A percentile compares a stretch with the other conserved stretches of the same genome.
phyloP scores from a whole-genome alignment of 2,888 invertebrate genomes.

The Ennomos fuscantarius region DNA sequence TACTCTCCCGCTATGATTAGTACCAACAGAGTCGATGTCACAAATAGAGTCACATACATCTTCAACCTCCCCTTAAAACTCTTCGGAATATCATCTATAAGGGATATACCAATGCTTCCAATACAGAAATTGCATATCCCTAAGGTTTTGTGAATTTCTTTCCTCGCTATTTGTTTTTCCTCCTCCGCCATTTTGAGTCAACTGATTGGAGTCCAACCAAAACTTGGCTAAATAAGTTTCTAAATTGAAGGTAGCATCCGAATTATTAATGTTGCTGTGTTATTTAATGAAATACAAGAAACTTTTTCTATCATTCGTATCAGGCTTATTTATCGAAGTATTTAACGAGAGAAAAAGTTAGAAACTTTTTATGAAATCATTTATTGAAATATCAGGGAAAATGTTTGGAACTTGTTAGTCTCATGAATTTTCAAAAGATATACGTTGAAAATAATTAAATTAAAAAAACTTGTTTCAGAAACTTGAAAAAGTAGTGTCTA shows the following conservation, averaged over 20 bases:
- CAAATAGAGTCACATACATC: constrained; percentile 42
- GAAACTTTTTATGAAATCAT: no score
- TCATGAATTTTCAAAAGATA: no score
- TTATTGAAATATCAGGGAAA: no score
- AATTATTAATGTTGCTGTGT: constrained; percentile 7
- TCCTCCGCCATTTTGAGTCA: constrained; percentile 25
- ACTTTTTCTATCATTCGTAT: neutral
- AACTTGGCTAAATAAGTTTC: neutral
- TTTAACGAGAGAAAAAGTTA: no score
- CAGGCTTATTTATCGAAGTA: no score
- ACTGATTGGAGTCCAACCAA: neutral
- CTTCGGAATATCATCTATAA: constrained; percentile 52
- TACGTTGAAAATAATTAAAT: no score
- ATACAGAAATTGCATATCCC: constrained; percentile 60
- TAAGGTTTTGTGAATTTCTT: constrained; percentile 59
- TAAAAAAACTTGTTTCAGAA: no score
- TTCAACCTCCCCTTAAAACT: constrained; percentile 43
- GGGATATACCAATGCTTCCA: constrained; percentile 57
- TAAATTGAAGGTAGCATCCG: neutral
- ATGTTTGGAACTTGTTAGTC: no score
- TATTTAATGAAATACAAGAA: neutral
- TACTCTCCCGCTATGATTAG: constrained; percentile 56
- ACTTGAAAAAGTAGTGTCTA: no score
- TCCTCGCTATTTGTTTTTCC: constrained; percentile 38
- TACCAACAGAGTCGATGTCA: constrained; percentile 50